Conservation (phyloP, 2,113 vertebrate species). For the Mus musculus region GRCm39 chr19:16395001-16395500, state of each 20-base stretch:
- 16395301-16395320: not conserved
- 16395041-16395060: not conserved
- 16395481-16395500: not conserved
- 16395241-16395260: not conserved
- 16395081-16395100: not conserved
- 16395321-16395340: not conserved
- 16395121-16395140: not conserved
- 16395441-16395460: not conserved
- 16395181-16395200: not conserved
- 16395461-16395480: not conserved
- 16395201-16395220: not conserved
- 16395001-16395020: not conserved
- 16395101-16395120: not conserved
- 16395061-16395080: not conserved
- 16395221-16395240: not conserved
- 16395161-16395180: slow-evolving; percentile 9
- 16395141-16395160: not conserved
- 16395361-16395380: not conserved
- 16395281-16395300: not conserved
- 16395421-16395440: not conserved
- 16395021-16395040: not conserved
- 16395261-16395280: not conserved
- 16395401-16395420: not conserved
- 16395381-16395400: not conserved
- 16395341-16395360: not conserved